phyloP scores from a whole-genome alignment of 1,140 invertebrate species.

The Ostrea denselamellosa region DNA sequence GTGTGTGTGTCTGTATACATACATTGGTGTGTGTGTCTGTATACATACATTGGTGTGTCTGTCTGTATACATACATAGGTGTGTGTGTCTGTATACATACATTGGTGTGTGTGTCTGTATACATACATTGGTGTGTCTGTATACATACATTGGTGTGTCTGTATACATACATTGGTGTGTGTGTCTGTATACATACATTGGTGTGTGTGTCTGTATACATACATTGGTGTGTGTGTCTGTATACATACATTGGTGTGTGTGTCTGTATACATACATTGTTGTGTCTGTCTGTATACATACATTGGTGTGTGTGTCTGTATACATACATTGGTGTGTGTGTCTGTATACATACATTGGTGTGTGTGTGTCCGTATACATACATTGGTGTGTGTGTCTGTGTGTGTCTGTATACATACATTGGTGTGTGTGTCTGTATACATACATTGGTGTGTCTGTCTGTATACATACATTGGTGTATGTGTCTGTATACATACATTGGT shows the following conservation, averaged over 20 bases:
- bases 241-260: conserved; percentile 74
- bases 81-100: conserved; percentile 70
- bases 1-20: conserved; percentile 71
- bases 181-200: conserved; percentile 70
- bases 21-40: conserved; percentile 70
- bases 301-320: conserved; percentile 70
- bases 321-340: conserved; percentile 72
- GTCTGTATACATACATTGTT: conserved; percentile 70
- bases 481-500: conserved; percentile 69
- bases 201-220: conserved; percentile 71
- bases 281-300: conserved; percentile 70
- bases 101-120: conserved; percentile 70
- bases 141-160: conserved; percentile 72
- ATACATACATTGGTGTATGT: conserved; percentile 73
- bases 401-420: too few relatives aligned
- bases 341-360: conserved; percentile 72
- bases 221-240: conserved; percentile 70
- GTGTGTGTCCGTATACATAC: conserved; percentile 70
- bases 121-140: conserved; percentile 72
- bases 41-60: conserved; percentile 74
- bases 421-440: conserved; percentile 71
- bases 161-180: too few relatives aligned
- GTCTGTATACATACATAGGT: conserved; percentile 70
- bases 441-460: conserved; percentile 70
- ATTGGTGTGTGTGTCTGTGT: conserved; percentile 70